Conservation (phyloP, 2,113 vertebrate genomes). For the Sinocyclocheilus maitianheensis region DNA sequence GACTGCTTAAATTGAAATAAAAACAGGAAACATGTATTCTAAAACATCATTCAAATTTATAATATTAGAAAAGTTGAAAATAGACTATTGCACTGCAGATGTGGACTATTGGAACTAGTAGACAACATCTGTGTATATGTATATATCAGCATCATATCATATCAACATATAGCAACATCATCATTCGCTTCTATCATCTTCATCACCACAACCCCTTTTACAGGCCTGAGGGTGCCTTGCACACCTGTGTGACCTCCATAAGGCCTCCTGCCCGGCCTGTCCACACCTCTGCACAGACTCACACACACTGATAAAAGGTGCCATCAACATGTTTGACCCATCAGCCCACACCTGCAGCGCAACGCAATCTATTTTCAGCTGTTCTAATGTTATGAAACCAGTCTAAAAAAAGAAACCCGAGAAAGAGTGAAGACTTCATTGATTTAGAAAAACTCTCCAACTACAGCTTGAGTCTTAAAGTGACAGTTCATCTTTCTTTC, state of each 20-base stretch:
- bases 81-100: neutral
- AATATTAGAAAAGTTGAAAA: neutral
- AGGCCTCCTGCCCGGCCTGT: neutral
- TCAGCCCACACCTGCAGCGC: constrained; percentile 8
- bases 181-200: constrained; percentile 46
- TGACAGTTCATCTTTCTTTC: neutral
- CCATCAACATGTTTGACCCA: constrained; percentile 20
- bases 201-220: constrained; percentile 55
- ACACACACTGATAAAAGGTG: constrained; percentile 2
- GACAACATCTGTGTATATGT: no score
- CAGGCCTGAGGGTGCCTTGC: constrained; percentile 27
- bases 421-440: neutral
- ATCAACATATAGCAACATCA: constrained; percentile 17
- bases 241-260: constrained; percentile 15
- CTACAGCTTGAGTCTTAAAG: neutral
- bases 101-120: neutral
- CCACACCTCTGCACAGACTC: neutral
- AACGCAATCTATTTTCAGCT: constrained; percentile 25
- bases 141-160: no score
- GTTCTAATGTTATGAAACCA: neutral
- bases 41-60: neutral
- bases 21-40: neutral
- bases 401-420: constrained; percentile 2
- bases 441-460: neutral
- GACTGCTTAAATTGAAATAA: neutral